phyloP scores from a whole-genome alignment of 2,888 invertebrate genomes.

The Pilophorus perplexus region DNA sequence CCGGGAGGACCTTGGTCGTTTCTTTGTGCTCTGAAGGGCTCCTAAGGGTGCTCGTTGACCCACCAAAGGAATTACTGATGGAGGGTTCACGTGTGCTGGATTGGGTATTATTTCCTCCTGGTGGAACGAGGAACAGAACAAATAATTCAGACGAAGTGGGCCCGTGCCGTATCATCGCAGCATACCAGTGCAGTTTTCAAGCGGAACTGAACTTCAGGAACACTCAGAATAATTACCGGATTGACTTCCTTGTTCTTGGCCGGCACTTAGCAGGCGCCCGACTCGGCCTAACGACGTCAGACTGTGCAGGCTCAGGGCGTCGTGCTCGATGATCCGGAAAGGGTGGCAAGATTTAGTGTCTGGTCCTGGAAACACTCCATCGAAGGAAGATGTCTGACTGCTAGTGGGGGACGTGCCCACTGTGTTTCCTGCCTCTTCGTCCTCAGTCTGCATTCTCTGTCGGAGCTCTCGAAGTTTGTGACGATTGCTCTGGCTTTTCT shows the following conservation, averaged over 20 bases:
- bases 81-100: conserved; percentile 37
- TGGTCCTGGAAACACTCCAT: conserved; percentile 68
- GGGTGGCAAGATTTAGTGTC: conserved; percentile 62
- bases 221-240: conserved; percentile 31
- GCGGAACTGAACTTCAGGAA: not conserved
- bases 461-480: conserved; percentile 79
- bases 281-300: conserved; percentile 83
- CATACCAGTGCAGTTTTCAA: no score
- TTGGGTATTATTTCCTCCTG: conserved; percentile 12
- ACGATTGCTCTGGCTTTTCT: conserved; percentile 56
- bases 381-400: conserved; percentile 74
- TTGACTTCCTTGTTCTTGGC: conserved; percentile 40
- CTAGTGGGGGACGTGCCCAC: conserved; percentile 64
- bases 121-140: no score
- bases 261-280: conserved; percentile 69
- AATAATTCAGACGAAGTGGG: no score
- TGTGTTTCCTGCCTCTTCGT: conserved; percentile 66
- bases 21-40: conserved; percentile 44
- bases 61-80: conserved; percentile 47
- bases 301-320: conserved; percentile 82
- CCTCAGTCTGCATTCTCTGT: conserved; percentile 82
- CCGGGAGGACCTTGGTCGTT: conserved; percentile 1
- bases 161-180: no score
- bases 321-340: conserved; percentile 82
- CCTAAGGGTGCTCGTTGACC: conserved; percentile 48